Percentiles rank a stretch among this genome's conserved stretches.
phyloP scores from a whole-genome alignment of 2,888 invertebrate genomes.

The Leptinotarsa haldemani region DNA sequence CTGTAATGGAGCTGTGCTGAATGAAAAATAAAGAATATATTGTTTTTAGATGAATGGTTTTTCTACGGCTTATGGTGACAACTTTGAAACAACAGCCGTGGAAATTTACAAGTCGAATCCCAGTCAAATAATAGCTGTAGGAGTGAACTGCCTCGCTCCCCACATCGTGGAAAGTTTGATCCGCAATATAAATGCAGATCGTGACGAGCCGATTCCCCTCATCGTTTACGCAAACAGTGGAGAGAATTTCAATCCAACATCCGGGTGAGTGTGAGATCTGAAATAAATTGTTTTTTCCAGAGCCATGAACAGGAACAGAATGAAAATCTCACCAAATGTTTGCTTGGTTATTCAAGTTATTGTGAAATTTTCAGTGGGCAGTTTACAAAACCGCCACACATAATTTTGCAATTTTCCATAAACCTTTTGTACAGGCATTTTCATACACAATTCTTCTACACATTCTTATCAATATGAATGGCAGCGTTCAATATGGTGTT shows the following conservation, averaged over 20 bases:
- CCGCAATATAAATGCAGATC: conserved; percentile 65
- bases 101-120: conserved; percentile 70
- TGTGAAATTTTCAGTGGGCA: no score
- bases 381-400: no score
- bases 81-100: conserved; percentile 76
- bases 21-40: neutral
- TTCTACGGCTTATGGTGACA: conserved; percentile 80
- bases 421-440: no score
- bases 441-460: no score
- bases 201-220: conserved; percentile 71
- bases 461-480: no score
- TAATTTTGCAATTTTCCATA: no score
- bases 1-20: neutral
- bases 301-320: no score
- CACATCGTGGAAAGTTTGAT: conserved; percentile 71
- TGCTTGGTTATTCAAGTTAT: no score
- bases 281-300: no score
- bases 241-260: conserved; percentile 74
- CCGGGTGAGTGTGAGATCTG: conserved; percentile 48
- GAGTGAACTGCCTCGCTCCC: conserved; percentile 86
- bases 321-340: no score
- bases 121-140: conserved; percentile 81
- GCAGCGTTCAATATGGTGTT: no score
- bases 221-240: conserved; percentile 93
- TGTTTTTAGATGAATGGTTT: conserved; percentile 66